A percentile compares a stretch with the other conserved stretches of the same genome.
Conservation (phyloP, 2,113 vertebrate species). For the Nanger granti region DNA sequence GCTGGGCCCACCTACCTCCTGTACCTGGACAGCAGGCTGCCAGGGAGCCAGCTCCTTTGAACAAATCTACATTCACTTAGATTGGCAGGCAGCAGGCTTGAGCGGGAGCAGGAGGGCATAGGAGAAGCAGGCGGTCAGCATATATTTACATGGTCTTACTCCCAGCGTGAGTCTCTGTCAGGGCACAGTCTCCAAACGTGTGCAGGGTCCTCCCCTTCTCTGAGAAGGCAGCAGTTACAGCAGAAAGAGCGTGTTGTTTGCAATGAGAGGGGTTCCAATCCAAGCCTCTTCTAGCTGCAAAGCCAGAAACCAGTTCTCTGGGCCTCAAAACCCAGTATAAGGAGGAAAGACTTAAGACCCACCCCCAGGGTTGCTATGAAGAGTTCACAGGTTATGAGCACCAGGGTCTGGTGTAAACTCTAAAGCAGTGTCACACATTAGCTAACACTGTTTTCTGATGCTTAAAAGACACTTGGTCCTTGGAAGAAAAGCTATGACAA, state of each 20-base stretch:
- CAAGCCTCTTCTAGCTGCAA: background rate
- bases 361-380: background rate
- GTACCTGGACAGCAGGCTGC: background rate
- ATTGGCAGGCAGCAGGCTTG: background rate
- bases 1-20: background rate
- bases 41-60: background rate
- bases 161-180: background rate
- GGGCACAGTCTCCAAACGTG: background rate
- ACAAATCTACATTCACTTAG: background rate
- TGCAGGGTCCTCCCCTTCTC: background rate
- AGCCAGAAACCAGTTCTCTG: background rate
- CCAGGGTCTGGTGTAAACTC: background rate
- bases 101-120: background rate
- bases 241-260: background rate
- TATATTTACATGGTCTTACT: background rate
- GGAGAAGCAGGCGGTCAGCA: background rate
- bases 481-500: background rate
- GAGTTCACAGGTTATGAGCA: background rate
- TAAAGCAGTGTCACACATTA: accelerated
- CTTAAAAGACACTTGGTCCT: background rate
- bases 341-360: background rate
- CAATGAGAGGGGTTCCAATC: background rate
- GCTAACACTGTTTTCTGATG: background rate
- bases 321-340: background rate
- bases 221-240: background rate